Evolutionary conservation across 1,140 invertebrate species (phyloP).

Genomic region (Caenorhabditis remanei): DNA sequence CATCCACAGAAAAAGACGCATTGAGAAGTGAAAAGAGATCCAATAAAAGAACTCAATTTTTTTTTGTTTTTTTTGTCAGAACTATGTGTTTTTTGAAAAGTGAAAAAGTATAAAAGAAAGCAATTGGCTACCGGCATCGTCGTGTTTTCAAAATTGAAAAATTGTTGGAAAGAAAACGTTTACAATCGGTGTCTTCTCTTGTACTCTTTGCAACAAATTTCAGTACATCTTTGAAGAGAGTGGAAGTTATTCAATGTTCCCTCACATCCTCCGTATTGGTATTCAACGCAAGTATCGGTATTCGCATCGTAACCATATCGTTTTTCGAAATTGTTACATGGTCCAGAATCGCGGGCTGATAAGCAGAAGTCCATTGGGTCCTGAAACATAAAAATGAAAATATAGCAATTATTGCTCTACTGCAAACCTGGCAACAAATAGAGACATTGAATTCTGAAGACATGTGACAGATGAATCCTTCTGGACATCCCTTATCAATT

Average conservation of each 20-base stretch:
- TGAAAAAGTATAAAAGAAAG: not conserved
- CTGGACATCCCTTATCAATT: slow-evolving; percentile 74
- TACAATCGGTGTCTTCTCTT: slow-evolving; percentile 63
- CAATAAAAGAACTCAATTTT: slow-evolving; percentile 44
- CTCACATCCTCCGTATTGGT: slow-evolving; percentile 83
- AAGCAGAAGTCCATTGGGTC: slow-evolving; percentile 76
- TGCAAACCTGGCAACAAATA: slow-evolving; percentile 74
- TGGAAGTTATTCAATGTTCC: slow-evolving; percentile 87
- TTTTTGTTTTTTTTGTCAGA: not conserved
- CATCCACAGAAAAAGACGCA: slow-evolving; percentile 18
- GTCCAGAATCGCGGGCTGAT: slow-evolving; percentile 75
- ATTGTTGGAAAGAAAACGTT: not conserved
- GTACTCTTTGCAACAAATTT: slow-evolving; percentile 77
- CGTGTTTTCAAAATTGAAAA: not conserved
- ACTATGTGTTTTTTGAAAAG: not conserved
- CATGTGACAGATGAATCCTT: slow-evolving; percentile 76
- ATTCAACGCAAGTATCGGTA: slow-evolving; percentile 78
- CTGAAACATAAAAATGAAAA: slow-evolving; percentile 55
- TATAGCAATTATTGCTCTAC: not conserved
- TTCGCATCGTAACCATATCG: slow-evolving; percentile 78
- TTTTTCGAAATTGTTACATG: slow-evolving; percentile 76
- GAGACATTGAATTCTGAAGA: slow-evolving; percentile 71
- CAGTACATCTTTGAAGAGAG: slow-evolving; percentile 73
- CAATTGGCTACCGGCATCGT: slow-evolving; percentile 21
- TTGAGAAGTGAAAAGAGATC: slow-evolving; percentile 11